These are phyloP conservation scores for Drosophila borborema DNA, from an alignment of 2,888 invertebrate genomes.

Conservation along the genomic window DNA sequence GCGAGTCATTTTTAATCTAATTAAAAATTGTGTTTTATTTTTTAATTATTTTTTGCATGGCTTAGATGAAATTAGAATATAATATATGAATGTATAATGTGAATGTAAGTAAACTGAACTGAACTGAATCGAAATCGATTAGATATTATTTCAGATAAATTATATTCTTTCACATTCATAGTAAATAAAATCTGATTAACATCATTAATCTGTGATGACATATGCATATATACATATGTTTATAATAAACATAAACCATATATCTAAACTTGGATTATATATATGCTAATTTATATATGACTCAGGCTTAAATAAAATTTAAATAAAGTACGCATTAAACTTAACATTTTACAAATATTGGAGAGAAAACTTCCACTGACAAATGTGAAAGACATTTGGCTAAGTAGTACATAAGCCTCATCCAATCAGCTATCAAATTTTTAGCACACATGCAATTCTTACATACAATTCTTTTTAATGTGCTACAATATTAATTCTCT, in stretches of 20 bases:
- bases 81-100: too few relatives aligned
- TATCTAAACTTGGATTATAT: slow-evolving; percentile 41
- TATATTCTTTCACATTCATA: not conserved
- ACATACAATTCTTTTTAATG: too few relatives aligned
- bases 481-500: too few relatives aligned
- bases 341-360: not conserved
- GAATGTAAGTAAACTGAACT: not conserved
- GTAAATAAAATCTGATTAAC: not conserved
- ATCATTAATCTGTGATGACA: not conserved
- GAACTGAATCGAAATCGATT: not conserved
- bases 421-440: not conserved
- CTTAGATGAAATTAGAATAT: not conserved
- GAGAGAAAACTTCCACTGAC: not conserved
- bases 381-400: not conserved
- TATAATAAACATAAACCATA: too few relatives aligned
- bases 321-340: not conserved
- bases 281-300: slow-evolving; percentile 53
- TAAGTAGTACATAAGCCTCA: not conserved
- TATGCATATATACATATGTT: not conserved
- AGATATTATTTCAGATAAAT: not conserved
- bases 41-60: not conserved
- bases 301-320: too few relatives aligned
- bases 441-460: not conserved
- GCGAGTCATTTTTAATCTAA: not conserved
- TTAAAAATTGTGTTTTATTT: not conserved